Percentiles rank a stretch among this genome's conserved stretches.
Evolutionary conservation across 2,797 vertebrate species (phyloP).

Genomic region (Hypotaenidia philippensis): DNA sequence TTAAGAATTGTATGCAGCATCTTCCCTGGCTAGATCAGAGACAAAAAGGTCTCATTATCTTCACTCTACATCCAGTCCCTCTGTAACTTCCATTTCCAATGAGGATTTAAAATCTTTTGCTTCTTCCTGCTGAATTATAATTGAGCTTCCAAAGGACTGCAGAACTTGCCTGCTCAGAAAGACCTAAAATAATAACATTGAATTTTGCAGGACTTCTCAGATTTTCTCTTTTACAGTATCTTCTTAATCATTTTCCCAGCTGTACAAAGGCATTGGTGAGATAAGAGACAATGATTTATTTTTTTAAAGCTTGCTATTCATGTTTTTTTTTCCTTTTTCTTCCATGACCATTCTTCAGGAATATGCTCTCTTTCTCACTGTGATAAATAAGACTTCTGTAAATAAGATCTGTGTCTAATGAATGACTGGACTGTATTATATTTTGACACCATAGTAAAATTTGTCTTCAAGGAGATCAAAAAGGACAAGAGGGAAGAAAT

Average conservation of each 20-base stretch:
- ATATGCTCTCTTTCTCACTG: neutral
- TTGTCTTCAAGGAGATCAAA: conserved; percentile 37
- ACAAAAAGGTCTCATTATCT: conserved; percentile 7
- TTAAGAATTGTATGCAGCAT: neutral
- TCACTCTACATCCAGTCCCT: neutral
- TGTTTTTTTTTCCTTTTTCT: neutral
- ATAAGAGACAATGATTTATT: neutral
- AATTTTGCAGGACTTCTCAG: conserved; percentile 16
- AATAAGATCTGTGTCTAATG: conserved; percentile 15
- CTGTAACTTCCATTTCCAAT: conserved; percentile 1
- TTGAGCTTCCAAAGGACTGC: neutral
- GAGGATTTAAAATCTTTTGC: neutral
- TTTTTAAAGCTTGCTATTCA: neutral
- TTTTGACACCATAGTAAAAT: conserved; percentile 29
- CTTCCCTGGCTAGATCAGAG: neutral
- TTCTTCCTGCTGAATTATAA: conserved; percentile 29
- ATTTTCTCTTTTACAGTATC: neutral
- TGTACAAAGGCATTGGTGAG: neutral
- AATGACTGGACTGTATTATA: neutral
- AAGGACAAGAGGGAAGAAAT: neutral
- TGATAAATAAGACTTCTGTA: neutral
- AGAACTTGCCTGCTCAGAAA: conserved; percentile 21
- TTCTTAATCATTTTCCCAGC: neutral
- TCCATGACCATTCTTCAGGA: neutral
- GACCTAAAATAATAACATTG: neutral